Conservation (phyloP, 2,888 invertebrate genomes). For the Mythimna vitellina region DNA sequence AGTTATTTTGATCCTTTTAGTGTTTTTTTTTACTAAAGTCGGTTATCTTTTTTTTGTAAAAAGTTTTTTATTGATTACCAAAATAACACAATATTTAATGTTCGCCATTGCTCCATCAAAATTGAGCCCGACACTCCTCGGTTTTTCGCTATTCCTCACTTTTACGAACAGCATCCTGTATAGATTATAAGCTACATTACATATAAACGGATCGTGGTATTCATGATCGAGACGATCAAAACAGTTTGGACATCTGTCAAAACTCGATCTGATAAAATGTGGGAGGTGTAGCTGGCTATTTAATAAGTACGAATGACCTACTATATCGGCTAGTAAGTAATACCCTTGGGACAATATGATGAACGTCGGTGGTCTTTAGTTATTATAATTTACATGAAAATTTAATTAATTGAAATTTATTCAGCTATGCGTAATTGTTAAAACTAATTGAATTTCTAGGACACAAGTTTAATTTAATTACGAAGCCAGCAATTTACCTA, state of each 20-base stretch:
- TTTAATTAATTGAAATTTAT: conserved; percentile 22
- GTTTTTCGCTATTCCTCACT: no score
- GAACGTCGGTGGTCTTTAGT: not conserved
- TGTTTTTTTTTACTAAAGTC: no score
- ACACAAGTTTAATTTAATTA: conserved; percentile 23
- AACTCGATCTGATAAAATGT: not conserved
- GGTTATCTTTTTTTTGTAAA: no score
- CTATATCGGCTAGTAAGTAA: not conserved
- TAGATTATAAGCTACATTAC: not conserved
- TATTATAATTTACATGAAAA: conserved; percentile 18
- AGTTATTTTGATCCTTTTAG: no score
- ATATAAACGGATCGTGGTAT: not conserved
- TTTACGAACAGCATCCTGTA: no score
- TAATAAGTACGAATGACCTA: not conserved
- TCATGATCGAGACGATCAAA: conserved; percentile 23
- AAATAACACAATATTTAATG: not conserved
- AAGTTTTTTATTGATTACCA: no score
- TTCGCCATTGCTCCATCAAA: no score
- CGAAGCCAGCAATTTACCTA: conserved; percentile 34
- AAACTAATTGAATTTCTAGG: conserved; percentile 25
- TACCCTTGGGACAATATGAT: not conserved
- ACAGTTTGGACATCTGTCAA: conserved; percentile 4
- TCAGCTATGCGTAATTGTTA: not conserved
- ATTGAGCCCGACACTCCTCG: no score
- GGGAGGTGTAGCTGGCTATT: not conserved